A percentile compares a stretch with the other conserved stretches of the same genome.
Conservation (phyloP, 2,888 invertebrate genomes). For the Holacanthella duospinosa region DNA sequence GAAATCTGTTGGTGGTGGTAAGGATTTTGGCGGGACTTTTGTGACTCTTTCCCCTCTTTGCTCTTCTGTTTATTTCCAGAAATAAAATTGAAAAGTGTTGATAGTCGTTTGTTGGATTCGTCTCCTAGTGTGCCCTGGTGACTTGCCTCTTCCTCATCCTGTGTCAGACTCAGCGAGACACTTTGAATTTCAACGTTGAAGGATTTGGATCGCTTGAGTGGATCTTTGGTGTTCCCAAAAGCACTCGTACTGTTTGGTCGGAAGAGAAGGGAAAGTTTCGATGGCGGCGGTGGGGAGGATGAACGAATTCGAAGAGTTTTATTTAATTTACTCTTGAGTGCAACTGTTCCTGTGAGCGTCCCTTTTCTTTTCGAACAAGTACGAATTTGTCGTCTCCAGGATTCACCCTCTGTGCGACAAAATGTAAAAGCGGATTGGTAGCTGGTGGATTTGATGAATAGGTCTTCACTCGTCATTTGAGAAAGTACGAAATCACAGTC, state of each 20-base stretch:
- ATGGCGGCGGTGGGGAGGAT: slow-evolving; percentile 33
- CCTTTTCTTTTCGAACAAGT: slow-evolving; percentile 40
- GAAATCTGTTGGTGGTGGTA: neutral
- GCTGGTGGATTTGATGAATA: slow-evolving; percentile 52
- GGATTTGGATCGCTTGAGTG: slow-evolving; percentile 31
- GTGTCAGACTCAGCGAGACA: slow-evolving; percentile 31
- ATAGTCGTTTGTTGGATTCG: slow-evolving; percentile 26
- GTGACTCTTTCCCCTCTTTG: slow-evolving; percentile 15
- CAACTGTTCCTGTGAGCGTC: slow-evolving; percentile 27
- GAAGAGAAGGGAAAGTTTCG: slow-evolving; percentile 34
- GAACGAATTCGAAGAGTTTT: slow-evolving; percentile 24
- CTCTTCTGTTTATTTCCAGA: slow-evolving; percentile 23
- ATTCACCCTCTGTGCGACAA: slow-evolving; percentile 47
- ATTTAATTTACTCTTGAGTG: slow-evolving; percentile 21
- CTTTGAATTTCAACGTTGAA: slow-evolving; percentile 36
- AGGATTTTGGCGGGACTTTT: neutral
- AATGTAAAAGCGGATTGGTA: slow-evolving; percentile 55
- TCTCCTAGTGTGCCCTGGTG: slow-evolving; percentile 10
- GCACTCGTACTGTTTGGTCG: slow-evolving; percentile 23
- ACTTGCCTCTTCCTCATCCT: slow-evolving; percentile 26
- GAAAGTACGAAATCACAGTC: slow-evolving; percentile 50
- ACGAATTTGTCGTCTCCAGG: slow-evolving; percentile 42
- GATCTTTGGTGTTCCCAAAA: slow-evolving; percentile 29
- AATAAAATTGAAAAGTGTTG: slow-evolving; percentile 35
- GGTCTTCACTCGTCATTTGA: slow-evolving; percentile 53